phyloP scores from a whole-genome alignment of 2,888 invertebrate genomes.

The Cancer borealis region DNA sequence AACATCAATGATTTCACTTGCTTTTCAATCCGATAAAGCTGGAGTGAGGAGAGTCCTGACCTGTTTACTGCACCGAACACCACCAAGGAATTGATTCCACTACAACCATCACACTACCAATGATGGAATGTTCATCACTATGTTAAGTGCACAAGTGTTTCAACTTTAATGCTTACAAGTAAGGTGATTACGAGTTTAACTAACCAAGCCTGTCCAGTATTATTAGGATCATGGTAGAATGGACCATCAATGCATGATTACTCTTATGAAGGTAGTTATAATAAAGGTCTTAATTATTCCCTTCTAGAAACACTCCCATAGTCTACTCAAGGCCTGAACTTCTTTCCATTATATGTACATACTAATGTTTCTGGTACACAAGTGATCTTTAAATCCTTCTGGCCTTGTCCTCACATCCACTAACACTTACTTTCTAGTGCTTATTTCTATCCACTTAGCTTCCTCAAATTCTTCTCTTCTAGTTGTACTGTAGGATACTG shows the following conservation, averaged over 20 bases:
- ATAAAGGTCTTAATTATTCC: neutral
- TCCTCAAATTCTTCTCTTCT: too few relatives aligned
- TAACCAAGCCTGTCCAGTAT: neutral
- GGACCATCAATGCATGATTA: neutral
- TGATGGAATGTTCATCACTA: neutral
- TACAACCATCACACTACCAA: neutral
- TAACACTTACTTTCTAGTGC: neutral
- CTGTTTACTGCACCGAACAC: neutral
- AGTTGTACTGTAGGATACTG: neutral
- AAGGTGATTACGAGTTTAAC: neutral
- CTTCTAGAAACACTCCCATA: neutral
- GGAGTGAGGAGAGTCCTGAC: neutral
- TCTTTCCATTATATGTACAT: neutral
- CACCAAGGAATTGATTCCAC: neutral
- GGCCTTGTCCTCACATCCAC: neutral
- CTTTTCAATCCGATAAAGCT: neutral
- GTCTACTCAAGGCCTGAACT: neutral
- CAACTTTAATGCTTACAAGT: neutral
- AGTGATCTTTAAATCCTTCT: neutral
- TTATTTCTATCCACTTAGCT: too few relatives aligned
- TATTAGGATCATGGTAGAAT: neutral
- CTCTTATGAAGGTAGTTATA: neutral
- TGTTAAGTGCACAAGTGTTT: neutral
- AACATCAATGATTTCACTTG: slow-evolving; percentile 62
- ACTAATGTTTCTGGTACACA: neutral